Conservation (phyloP, 1,140 invertebrate species). For the Bombus sylvicola region DNA sequence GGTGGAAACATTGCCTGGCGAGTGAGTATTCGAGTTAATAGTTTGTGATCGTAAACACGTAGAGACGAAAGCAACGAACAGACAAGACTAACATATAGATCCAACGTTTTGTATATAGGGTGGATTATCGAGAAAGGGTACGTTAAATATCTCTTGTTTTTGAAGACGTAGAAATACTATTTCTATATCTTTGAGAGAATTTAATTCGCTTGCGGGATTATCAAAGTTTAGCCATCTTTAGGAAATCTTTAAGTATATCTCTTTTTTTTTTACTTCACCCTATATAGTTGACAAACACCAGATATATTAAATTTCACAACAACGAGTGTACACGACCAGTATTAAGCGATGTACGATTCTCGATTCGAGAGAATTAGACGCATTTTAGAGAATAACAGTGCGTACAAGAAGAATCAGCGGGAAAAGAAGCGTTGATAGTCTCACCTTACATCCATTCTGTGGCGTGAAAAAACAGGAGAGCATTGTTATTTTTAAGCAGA, state of each 20-base stretch:
- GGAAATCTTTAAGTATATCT: not conserved
- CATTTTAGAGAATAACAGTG: not conserved
- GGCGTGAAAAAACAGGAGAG: conserved; percentile 67
- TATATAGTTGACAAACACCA: not conserved
- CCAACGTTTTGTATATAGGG: not conserved
- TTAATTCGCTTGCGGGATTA: not conserved
- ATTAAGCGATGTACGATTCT: not conserved
- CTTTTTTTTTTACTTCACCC: not conserved
- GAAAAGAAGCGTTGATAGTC: conserved; percentile 55
- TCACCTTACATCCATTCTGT: conserved; percentile 81
- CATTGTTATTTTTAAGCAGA: conserved; percentile 63
- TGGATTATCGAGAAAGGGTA: not conserved
- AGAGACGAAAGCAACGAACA: conserved; percentile 27
- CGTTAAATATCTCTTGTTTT: not conserved
- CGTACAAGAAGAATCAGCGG: not conserved
- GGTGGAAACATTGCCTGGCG: not conserved
- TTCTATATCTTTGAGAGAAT: not conserved
- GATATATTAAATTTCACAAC: not conserved
- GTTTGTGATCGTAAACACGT: conserved; percentile 1
- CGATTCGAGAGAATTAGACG: not conserved
- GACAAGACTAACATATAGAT: not conserved
- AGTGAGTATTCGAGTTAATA: not conserved
- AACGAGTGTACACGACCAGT: not conserved
- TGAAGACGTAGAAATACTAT: not conserved
- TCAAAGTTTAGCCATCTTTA: not conserved